Evolutionary conservation across 2,888 invertebrate genomes (phyloP), one percentile per base, ranked within the genome.

Genomic region (Chelonus formosanus): DNA sequence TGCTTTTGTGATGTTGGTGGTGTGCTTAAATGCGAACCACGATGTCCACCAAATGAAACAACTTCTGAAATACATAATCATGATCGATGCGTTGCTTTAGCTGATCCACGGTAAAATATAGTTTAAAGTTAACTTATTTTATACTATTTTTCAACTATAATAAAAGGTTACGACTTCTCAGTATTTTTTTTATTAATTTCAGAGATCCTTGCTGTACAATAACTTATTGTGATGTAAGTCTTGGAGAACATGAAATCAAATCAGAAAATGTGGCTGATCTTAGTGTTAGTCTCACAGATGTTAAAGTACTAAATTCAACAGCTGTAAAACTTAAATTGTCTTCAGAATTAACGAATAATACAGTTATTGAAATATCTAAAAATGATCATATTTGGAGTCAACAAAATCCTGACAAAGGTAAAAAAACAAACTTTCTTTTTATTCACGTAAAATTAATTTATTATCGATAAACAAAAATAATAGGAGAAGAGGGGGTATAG

Each of bases 121-220:
- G 50, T 31, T 31, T 3, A 20, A 20, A 40, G 40, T 40, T 40
- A 2, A 20, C 20, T 20, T 40, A 40, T 40, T 6, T 3, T 40
- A 3, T 40, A 40, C 1, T 1, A 5, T 45, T 48, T 36, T 44
- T 36, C 7, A 34, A 43, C 3, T 6, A 52, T 59, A 59, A 50
- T 43, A 5, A 35, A 35, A 34, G 4, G n/a, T 7, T 8, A 32
- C 31, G 44, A 32, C 3, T 20, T 48, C 4, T 10, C 0, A 48
- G 10, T 4, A 0, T 20, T 20, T 20, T 20, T 48, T 48, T 5
- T 48, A 8, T n/a, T 20, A 31, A 50, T 69, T 75, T 4, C 67
- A 89, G 89, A 60, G 95, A 96, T 80, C 85, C 90, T 1, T 96
- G 96, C 79, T 96, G 96, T 76, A 93, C 91, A 73, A 89, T 94